Evolutionary conservation across 2,797 vertebrate species (phyloP).

Genomic region (Buceros bicornis): DNA sequence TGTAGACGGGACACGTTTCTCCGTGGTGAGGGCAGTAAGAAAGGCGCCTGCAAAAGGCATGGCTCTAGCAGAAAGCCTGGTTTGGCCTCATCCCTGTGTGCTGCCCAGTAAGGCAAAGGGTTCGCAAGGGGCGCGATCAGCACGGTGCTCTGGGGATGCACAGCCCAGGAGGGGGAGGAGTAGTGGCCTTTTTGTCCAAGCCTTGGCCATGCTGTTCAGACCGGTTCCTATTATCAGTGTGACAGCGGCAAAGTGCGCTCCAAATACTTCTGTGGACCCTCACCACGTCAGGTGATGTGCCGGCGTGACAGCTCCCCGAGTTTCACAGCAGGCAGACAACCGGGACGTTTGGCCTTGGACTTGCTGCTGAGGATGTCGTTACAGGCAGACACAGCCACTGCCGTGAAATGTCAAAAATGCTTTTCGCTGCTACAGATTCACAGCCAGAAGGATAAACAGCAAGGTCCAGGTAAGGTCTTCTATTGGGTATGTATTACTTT

Average conservation of each 20-base stretch:
- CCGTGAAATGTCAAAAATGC: neutral
- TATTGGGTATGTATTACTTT: neutral
- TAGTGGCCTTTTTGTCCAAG: neutral
- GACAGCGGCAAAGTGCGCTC: neutral
- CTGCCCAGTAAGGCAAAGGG: neutral
- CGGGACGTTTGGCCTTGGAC: neutral
- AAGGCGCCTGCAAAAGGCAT: neutral
- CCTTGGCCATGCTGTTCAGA: neutral
- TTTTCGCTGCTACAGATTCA: neutral
- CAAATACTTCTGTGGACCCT: neutral
- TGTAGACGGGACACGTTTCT: neutral
- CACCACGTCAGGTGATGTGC: neutral
- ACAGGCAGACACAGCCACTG: neutral
- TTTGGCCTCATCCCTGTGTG: neutral
- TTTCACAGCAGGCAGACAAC: neutral
- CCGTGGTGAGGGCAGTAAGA: neutral
- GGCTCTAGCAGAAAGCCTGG: neutral
- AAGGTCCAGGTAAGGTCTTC: neutral
- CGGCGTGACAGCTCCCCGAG: neutral
- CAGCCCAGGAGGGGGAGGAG: accelerated
- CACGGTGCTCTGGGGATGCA: neutral
- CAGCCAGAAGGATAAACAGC: neutral
- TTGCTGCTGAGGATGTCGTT: neutral
- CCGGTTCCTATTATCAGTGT: neutral
- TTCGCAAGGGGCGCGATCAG: neutral